These are phyloP conservation scores for Micronycteris hirsuta DNA, from an alignment of 2,113 vertebrate species.

Conservation along the genomic window DNA sequence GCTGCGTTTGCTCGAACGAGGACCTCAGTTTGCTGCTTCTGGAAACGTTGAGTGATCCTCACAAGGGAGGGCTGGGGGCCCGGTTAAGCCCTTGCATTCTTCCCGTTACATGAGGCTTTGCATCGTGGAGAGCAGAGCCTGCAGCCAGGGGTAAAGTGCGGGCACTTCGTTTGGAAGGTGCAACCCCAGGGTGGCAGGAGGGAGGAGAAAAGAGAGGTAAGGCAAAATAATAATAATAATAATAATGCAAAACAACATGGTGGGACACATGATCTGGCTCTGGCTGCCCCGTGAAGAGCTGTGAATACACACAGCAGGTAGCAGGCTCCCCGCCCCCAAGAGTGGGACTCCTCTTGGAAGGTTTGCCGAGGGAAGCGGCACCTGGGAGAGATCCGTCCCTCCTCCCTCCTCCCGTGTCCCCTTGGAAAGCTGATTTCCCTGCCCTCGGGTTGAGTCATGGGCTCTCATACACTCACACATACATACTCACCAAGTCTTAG, in stretches of 20 bases:
- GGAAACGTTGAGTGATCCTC: no score
- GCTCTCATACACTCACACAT: no score
- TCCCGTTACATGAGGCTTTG: rapidly evolving
- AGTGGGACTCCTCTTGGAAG: rapidly evolving
- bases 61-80: no score
- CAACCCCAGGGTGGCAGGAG: neutral
- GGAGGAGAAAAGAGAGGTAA: neutral
- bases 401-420: neutral
- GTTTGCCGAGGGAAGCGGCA: rapidly evolving
- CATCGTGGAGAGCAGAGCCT: neutral
- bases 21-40: rapidly evolving
- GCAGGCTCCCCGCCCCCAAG: rapidly evolving
- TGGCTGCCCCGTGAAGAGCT: rapidly evolving
- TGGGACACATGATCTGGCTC: rapidly evolving
- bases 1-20: rapidly evolving
- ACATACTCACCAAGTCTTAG: no score
- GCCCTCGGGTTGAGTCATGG: rapidly evolving
- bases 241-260: no score
- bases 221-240: no score
- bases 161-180: neutral
- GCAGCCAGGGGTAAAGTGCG: neutral
- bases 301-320: rapidly evolving
- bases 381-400: neutral
- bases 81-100: rapidly evolving
- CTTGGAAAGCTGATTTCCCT: rapidly evolving